phyloP scores from a whole-genome alignment of 2,113 vertebrate species.

The Columbina picui region DNA sequence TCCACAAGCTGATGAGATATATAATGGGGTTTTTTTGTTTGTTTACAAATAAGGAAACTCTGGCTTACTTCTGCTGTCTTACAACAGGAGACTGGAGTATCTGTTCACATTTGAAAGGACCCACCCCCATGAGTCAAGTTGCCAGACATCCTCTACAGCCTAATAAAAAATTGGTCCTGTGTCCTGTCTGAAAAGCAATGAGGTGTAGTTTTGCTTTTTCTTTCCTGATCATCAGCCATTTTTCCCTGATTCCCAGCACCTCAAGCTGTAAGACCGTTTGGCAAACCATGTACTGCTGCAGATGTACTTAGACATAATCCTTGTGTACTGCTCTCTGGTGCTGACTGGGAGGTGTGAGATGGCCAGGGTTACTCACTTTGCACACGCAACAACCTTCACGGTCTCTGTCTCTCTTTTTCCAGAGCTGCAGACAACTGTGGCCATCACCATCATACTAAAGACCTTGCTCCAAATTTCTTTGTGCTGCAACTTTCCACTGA shows the following conservation, averaged over 20 bases:
- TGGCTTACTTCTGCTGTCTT: not conserved
- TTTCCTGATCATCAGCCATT: not conserved
- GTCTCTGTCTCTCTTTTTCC: not conserved
- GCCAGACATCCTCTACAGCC: not conserved
- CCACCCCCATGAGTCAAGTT: not conserved
- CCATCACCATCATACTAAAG: not conserved
- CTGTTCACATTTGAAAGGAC: not conserved
- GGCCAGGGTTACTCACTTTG: fast-evolving
- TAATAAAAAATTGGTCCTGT: not conserved
- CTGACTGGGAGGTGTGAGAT: not conserved
- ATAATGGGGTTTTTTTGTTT: not conserved
- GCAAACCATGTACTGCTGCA: not conserved
- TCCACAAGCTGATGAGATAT: not conserved
- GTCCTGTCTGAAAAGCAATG: not conserved
- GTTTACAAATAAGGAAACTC: not conserved
- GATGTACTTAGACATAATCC: not conserved
- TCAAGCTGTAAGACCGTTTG: not conserved
- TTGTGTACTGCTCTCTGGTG: fast-evolving
- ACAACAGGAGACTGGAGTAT: not conserved
- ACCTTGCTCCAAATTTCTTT: not conserved
- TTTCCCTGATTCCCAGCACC: not conserved
- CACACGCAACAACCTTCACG: not conserved
- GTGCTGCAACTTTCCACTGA: not conserved
- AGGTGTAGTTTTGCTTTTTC: not conserved
- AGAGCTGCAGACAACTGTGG: not conserved